Conservation (phyloP, 2,888 invertebrate genomes). For the Apotomis capreana region DNA sequence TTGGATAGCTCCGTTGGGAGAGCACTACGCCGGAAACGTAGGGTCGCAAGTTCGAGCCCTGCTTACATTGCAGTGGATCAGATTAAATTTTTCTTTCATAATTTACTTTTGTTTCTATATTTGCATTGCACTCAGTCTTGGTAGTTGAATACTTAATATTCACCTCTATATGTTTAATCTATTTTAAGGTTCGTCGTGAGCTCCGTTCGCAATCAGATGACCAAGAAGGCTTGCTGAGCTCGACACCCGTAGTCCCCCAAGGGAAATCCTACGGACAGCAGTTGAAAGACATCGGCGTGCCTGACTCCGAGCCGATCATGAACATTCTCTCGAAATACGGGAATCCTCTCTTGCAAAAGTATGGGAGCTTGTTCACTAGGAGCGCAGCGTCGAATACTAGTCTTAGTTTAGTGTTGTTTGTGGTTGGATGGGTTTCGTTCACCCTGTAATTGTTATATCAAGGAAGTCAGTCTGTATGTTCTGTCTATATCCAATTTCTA, state of each 20-base stretch:
- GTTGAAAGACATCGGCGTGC: conserved; percentile 46
- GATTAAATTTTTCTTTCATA: too few relatives aligned
- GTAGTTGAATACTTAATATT: too few relatives aligned
- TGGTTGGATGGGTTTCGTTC: conserved; percentile 15
- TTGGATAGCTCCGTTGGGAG: too few relatives aligned
- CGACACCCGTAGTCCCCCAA: neutral
- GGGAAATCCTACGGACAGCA: neutral
- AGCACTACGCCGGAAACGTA: too few relatives aligned
- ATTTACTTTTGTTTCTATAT: too few relatives aligned
- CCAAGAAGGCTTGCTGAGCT: neutral
- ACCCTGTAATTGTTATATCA: neutral
- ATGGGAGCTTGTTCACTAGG: conserved; percentile 51
- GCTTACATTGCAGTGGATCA: too few relatives aligned
- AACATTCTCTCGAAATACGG: conserved; percentile 67
- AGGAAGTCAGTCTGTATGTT: neutral
- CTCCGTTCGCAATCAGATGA: neutral
- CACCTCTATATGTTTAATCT: too few relatives aligned
- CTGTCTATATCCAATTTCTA: too few relatives aligned
- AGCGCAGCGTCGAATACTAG: conserved; percentile 15
- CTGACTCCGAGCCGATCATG: conserved; percentile 58
- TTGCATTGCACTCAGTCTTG: too few relatives aligned
- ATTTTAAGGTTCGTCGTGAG: conserved; percentile 22
- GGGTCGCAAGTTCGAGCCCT: too few relatives aligned
- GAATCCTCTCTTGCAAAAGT: conserved; percentile 64
- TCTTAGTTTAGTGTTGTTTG: conserved; percentile 7